A percentile compares a stretch with the other conserved stretches of the same genome.
Evolutionary conservation across 2,888 invertebrate genomes (phyloP).

Genomic region (Amaurobius ferox): DNA sequence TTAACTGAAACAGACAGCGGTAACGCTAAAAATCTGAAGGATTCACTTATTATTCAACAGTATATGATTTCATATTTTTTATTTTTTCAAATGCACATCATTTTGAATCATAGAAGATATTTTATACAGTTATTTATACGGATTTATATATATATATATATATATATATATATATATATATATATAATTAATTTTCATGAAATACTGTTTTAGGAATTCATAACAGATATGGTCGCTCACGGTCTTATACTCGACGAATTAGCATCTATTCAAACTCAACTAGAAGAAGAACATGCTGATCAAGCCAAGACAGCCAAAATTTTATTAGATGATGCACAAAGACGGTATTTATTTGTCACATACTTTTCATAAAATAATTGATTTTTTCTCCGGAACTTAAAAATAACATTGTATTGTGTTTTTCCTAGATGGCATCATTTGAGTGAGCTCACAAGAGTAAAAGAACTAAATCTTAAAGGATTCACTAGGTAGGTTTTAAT

Average conservation of each 20-base stretch:
- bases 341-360: conserved; percentile 23
- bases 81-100: too few species aligned
- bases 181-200: too few species aligned
- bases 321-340: conserved; percentile 35
- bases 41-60: too few species aligned
- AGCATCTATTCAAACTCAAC: conserved; percentile 18
- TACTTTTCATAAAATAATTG: not conserved
- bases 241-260: conserved; percentile 44
- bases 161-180: too few species aligned
- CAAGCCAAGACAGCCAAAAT: conserved; percentile 42
- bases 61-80: too few species aligned
- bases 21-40: too few species aligned
- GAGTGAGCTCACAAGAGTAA: conserved; percentile 89
- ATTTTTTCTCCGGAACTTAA: not conserved
- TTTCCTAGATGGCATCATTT: conserved; percentile 86
- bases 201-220: conserved; percentile 39
- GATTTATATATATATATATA: too few species aligned
- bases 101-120: too few species aligned
- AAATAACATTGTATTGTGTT: not conserved
- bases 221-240: conserved; percentile 42
- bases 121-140: too few species aligned
- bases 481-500: conserved; percentile 87
- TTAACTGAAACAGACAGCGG: too few species aligned
- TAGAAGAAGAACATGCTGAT: conserved; percentile 34
- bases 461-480: conserved; percentile 93